Base-by-base conservation (phyloP, 2,888 invertebrate species). In the Hermaeophaga mercurialis region DNA sequence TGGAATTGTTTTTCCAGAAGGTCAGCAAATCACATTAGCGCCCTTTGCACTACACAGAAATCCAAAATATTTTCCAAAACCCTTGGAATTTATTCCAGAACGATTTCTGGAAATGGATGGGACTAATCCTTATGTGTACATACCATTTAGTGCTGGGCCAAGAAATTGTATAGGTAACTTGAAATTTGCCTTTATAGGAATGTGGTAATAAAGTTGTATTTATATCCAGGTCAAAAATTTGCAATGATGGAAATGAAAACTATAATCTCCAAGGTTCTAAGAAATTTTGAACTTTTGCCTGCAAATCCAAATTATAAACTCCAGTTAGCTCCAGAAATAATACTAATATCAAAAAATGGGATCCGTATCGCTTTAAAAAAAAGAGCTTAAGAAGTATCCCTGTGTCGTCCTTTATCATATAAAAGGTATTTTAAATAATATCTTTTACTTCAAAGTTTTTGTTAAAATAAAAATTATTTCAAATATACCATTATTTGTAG, bases 141-240 rank as follows among this genome's bases (percentile, higher is more conserved):
- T 86, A 1, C 81, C 84, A 0, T 86, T 86, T 55, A 86, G 85
- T 64, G 86, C 85, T 6, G 86, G 86, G 0, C 83, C 84, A 0
- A 80, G 86, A 26, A 86, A 86, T 66, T 63, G 85, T 85, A 63
- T 63, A 28, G 63, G 63, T 63, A 50, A 11, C 38, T 33, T 17
- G 28, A 18, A 8, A 22, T 22, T 22, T 5, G 3, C 6, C 6
- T 22, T 22, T 22, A 22, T 22, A 22, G 22, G 4, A 22, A 22
- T n/a, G n/a, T n/a, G n/a, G n/a, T n/a, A n/a, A n/a, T n/a, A n/a
- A 22, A 22, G 12, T 22, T 38, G 19, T 8, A 17, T 26, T 45
- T 46, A 39, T 36, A 45, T 61, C 45, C 47, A 66, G 79, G 79
- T 43, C 80, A 80, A 66, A 79, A 78, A 67, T 78, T 75, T 70